Evolutionary conservation across 2,888 invertebrate genomes (phyloP), one percentile per base, ranked within the genome.

Genomic region (Ormyrus labotus): DNA sequence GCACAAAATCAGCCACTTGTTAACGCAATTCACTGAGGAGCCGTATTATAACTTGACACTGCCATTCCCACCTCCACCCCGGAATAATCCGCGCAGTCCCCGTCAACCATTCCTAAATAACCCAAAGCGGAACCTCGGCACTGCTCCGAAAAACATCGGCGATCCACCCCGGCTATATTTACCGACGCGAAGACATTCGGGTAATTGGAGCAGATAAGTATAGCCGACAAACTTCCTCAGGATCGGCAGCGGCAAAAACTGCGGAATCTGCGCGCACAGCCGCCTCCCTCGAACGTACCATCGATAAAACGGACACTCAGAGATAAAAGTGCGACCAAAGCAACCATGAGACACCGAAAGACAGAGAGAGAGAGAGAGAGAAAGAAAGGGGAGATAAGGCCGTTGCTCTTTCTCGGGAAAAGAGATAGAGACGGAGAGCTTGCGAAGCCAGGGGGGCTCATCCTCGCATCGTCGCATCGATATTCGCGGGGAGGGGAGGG

Each of bases 371-470:
- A 65, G 65, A 48, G 58, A 51, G 71, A 60, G 55, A 45, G 60
- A 61, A 55, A 8, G 45, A 19, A 68, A 76, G 70, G 70, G 61
- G 51, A 76, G 67, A 88, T 87, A 87, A 87, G 88, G 88, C 87
- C 88, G 86, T 88, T 88, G 88, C 88, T 88, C 85, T 84, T 82
- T 83, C 69, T 6, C 64, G 69, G 19, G 19, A 19, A 19, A 19
- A 19, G 19, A 19, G 19, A 19, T 19, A 19, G 19, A 19, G 19
- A 53, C 6, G 34, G 2, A 10, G 9, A 11, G 55, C n/a, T 11
- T 5, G 5, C n/a, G n/a, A 47, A 11, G n/a, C 19, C 19, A 19
- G 8, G 61, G 8, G 61, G 34, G 61, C 34, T 5, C 34, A 13
- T 61, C 34, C 61, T 19, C 34, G 61, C 19, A 13, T 19, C 61